phyloP scores from a whole-genome alignment of 1,140 invertebrate genomes.

The Bombyx mandarina region DNA sequence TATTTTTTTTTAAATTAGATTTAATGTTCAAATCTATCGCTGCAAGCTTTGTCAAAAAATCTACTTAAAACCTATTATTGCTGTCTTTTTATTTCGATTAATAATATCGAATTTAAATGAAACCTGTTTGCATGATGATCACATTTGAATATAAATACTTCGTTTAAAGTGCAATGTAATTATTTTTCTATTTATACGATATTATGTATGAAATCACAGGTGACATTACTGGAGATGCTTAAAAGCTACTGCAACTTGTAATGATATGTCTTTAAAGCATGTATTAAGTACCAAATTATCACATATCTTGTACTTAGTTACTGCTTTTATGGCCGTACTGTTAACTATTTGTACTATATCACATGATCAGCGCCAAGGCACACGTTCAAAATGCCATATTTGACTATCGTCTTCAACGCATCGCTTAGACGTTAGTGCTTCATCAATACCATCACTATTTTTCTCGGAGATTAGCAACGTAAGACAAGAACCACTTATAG shows the following conservation, averaged over 20 bases:
- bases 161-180: neutral
- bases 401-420: conserved; percentile 42
- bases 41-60: too few species aligned
- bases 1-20: too few species aligned
- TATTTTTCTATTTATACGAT: neutral
- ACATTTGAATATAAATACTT: neutral
- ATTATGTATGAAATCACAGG: neutral
- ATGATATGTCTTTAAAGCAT: neutral
- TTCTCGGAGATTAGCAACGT: conserved; percentile 28
- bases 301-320: conserved; percentile 2
- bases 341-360: conserved; percentile 20
- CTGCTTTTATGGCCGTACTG: neutral
- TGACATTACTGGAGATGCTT: too few species aligned
- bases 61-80: too few species aligned
- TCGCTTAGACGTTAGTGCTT: conserved; percentile 36
- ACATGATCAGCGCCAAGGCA: conserved; percentile 55
- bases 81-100: too few species aligned
- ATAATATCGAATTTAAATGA: neutral
- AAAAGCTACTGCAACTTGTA: too few species aligned
- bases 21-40: too few species aligned
- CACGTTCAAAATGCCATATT: conserved; percentile 64
- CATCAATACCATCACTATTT: conserved; percentile 28
- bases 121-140: neutral
- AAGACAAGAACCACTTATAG: conserved; percentile 39
- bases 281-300: neutral